phyloP scores from a whole-genome alignment of 2,113 vertebrate species.

The Aviceda subcristata region DNA sequence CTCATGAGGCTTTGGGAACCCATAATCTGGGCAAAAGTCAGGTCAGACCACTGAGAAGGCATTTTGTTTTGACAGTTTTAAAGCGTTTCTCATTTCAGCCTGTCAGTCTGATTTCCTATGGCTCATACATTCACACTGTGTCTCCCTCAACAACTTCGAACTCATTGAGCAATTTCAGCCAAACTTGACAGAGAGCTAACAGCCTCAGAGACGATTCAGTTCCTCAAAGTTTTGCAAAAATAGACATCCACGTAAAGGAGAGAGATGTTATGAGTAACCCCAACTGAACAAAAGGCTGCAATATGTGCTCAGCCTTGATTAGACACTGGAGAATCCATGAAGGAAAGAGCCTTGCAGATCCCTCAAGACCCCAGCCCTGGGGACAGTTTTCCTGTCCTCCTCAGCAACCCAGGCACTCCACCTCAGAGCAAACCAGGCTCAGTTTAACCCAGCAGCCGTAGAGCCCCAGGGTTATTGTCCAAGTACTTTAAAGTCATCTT shows the following conservation, averaged over 20 bases:
- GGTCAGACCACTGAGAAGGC: neutral
- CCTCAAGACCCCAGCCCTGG: neutral
- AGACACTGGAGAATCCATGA: neutral
- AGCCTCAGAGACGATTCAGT: constrained; percentile 16
- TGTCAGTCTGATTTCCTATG: constrained; percentile 32
- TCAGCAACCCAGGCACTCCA: neutral
- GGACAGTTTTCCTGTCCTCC: neutral
- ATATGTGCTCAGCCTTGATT: neutral
- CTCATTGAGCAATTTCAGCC: constrained; percentile 56
- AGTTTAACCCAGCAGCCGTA: neutral
- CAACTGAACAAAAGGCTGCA: neutral
- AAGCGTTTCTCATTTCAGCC: constrained; percentile 26
- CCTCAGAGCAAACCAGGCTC: neutral
- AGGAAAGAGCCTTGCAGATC: neutral
- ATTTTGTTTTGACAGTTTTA: constrained; percentile 11
- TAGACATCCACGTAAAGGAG: constrained; percentile 10
- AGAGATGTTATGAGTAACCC: constrained; percentile 30
- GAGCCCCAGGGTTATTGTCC: neutral
- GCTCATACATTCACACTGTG: neutral
- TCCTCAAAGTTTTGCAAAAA: constrained; percentile 42
- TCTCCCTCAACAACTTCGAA: constrained; percentile 46
- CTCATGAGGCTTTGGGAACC: neutral
- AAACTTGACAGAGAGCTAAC: constrained; percentile 47
- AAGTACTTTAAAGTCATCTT: neutral
- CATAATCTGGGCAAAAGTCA: neutral